Base-by-base conservation (phyloP, 2,888 invertebrate species). In the Drosophila subsilvestris region DNA sequence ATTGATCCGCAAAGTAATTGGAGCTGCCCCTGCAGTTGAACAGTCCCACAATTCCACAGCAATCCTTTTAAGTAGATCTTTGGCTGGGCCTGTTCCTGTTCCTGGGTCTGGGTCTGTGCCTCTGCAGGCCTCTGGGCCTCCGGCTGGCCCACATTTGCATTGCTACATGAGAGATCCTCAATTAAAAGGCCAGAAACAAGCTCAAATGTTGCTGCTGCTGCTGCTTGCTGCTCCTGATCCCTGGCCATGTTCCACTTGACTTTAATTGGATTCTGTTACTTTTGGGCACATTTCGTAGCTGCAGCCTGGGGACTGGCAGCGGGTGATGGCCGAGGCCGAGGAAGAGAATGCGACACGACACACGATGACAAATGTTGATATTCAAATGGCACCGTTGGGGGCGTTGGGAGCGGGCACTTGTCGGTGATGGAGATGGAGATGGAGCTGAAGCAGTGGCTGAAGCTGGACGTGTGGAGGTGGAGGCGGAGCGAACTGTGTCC, bases 361-460 rank as follows among this genome's bases (percentile, higher is more conserved):
- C 84, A 86, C 84, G 85, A 85, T 88, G 85, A 88, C 85, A 86
- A 85, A 85, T 85, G 85, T 88, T 86, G 85, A 88, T 85, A 85
- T 88, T 85, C 88, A 85, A 85, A 85, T 88, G 85, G 79, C 84
- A 79, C 80, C 74, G 70, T 74, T 74, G 79, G 74, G 68, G 82
- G 75, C 63, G 76, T 71, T 51, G 50, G 62, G 71, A 74, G 67
- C 71, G 74, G 72, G 70, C 59, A 44, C 59, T 49, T 51, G 48
- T 27, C 56, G 29, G 32, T 27, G 29, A 6, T 7, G 14, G 14
- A 37, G 37, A 14, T 48, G 29, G 12, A 44, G 44, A 17, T 44
- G 18, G 12, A 17, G n/a, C 27, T n/a, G 25, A 17, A 37, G 32
- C 14, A 32, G 1, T 7, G 3, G 54, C 29, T 10, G 47, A 17